Base-by-base conservation (phyloP, 2,888 invertebrate genomes). In the Mayetiola destructor region DNA sequence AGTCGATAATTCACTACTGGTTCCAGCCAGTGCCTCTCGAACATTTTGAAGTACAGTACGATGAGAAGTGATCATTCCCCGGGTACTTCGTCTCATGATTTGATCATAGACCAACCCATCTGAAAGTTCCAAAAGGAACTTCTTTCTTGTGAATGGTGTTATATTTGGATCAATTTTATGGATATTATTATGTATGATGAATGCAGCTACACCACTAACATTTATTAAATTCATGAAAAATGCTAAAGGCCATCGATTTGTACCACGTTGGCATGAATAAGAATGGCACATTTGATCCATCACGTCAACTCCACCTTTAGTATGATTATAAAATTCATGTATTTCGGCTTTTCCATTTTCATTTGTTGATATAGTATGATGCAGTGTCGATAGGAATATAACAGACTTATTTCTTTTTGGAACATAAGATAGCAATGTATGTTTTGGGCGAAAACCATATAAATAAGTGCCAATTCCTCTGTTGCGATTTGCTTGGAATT, bases 181-280 rank as follows among this genome's bases (percentile, higher is more conserved):
- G n/a, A n/a, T n/a, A n/a, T n/a, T n/a, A n/a, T n/a, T n/a, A n/a
- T n/a, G n/a, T n/a, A n/a, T n/a, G n/a, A n/a, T n/a, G n/a, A n/a
- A n/a, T n/a, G 36, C 36, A 36, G 12, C n/a, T 6, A 39, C 16
- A 5, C 18, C 39, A 16, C 18, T 3, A 16, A 39, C 18, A 10
- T 39, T 10, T 3, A 39, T 3, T 20, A 39, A 6, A 18, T 39
- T 39, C 18, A 4, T 3, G 10, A 53, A 53, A 30, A 23, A 3
- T 9, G 55, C 35, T 12, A 55, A 14, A 3, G 55, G 55, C 55
- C 55, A 55, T 27, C 55, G 36, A 20, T 23, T 37, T 36, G 23
- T 21, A 21, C 20, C 18, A 12, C 55, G 55, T 23, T 37, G 21
- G 6, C 6, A 8, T 20, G 21, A 3, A 55, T 36, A 55, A 3